Evolutionary conservation across 2,797 vertebrate genomes (phyloP), one percentile per base, ranked within the genome.

Genomic region (Pipistrellus pygmaeus): DNA sequence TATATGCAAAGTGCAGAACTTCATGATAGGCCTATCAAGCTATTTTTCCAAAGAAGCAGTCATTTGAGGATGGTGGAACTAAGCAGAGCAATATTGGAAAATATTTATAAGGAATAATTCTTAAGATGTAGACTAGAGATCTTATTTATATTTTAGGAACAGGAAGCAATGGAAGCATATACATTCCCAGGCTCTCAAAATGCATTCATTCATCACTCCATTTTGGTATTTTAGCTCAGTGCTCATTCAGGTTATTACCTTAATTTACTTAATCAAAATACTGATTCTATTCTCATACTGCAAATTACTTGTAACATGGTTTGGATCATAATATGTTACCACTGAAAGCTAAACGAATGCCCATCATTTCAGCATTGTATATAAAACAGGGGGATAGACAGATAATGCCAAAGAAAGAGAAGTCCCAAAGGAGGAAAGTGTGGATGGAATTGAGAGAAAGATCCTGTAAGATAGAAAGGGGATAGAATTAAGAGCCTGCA

Each of bases 191-290:
- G 53, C 20, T 94, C n/a, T 94, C 62, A 9, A 81, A 62, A 78
- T 51, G 21, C 32, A 17, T 94, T 69, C 35, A 38, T 87, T 88
- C 32, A 4, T 95, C 60, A 93, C 55, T 90, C 15, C 17, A n/a
- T 81, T 95, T 91, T 80, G 51, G 30, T 84, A 73, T 90, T 91
- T 96, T 71, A 91, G 46, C 48, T 95, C 85, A 53, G 51, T 81
- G 66, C 77, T 93, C 88, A 81, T 97, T 96, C 96, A 95, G 53
- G 82, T 95, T 96, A 93, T 97, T 97, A 95, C 87, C 44, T 95
- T 95, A 95, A 96, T 96, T 91, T 95, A 85, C 97, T 97, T 95
- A 97, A 97, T 97, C 96, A 97, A 97, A 97, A 97, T 95, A 97
- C 97, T 97, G 76, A 95, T 84, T 95, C 85, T 95, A 17, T 96